Base-by-base conservation (phyloP, 1,140 invertebrate genomes). In the Drosophila azteca region DNA sequence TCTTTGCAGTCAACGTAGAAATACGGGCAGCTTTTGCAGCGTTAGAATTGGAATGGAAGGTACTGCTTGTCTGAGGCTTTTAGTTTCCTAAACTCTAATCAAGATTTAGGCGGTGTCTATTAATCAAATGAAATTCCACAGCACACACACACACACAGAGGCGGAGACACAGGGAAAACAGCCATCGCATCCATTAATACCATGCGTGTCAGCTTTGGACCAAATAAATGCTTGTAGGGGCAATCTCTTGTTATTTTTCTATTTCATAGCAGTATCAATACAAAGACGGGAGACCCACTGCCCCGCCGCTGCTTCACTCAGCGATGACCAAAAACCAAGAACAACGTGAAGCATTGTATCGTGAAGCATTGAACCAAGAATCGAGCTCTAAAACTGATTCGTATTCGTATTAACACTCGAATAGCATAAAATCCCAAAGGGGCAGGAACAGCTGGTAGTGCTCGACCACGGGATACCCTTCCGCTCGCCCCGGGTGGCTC, bases 181-280 rank as follows among this genome's bases (percentile, higher is more conserved):
- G 35, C 35, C 35, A 39, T 39, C 35, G 35, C 35, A 54, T 54
- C 62, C 58, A 61, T 79, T 79, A 74, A 79, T 74, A 79, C 48
- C 58, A 68, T 79, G 76, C 58, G 69, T 79, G 77, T 79, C 69
- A 68, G 76, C 52, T 60, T 79, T 79, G 45, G 63, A 74, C 62
- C 65, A 74, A 79, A 74, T 79, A 68, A 74, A 79, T 79, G 77
- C 58, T 61, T 74, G 48, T 68, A 49, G 70, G 68, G 70, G 68
- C 70, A 72, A 73, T 72, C 69, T 79, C 57, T 79, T 74, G 77
- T 68, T 68, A 79, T 62, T 41, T 59, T 44, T 43, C 66, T 43
- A 71, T 55, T 51, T 51, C 45, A 63, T 26, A 22, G 54, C 44
- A 68, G 53, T 58, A 58, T 64, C 53, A 64, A 48, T 39, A 62